Percentiles rank a stretch among this genome's conserved stretches.
phyloP scores from a whole-genome alignment of 2,113 vertebrate species.

The Ovibos moschatus region DNA sequence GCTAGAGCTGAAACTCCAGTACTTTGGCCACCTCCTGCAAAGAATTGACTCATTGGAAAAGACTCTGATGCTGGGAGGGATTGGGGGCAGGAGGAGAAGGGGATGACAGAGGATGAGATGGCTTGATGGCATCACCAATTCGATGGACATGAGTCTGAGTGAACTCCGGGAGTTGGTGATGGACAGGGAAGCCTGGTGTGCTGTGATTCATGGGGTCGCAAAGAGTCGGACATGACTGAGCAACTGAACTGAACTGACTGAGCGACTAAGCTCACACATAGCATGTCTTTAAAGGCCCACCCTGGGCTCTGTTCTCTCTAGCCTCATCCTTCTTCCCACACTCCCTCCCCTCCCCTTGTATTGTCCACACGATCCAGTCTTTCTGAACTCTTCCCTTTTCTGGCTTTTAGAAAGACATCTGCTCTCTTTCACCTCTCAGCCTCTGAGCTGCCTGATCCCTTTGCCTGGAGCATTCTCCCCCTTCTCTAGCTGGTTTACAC shows the following conservation, averaged over 20 bases:
- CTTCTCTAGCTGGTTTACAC: background rate
- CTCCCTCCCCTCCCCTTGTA: fast-evolving
- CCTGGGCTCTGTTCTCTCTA: background rate
- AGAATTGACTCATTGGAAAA: too few species aligned
- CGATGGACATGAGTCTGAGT: fast-evolving
- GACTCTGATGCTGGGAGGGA: too few species aligned
- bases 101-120: too few species aligned
- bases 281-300: background rate
- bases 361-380: background rate
- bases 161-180: fast-evolving
- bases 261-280: fast-evolving
- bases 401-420: background rate
- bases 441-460: background rate
- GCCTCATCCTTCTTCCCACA: background rate
- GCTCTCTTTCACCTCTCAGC: background rate
- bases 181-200: too few species aligned
- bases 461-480: background rate
- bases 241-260: background rate
- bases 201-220: too few species aligned
- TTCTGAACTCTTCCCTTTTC: background rate
- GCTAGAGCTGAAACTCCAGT: too few species aligned
- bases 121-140: too few species aligned
- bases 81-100: too few species aligned
- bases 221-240: fast-evolving
- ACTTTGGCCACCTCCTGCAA: too few species aligned